Conservation (phyloP, 2,888 invertebrate species). For the Synanthedon formicaeformis region DNA sequence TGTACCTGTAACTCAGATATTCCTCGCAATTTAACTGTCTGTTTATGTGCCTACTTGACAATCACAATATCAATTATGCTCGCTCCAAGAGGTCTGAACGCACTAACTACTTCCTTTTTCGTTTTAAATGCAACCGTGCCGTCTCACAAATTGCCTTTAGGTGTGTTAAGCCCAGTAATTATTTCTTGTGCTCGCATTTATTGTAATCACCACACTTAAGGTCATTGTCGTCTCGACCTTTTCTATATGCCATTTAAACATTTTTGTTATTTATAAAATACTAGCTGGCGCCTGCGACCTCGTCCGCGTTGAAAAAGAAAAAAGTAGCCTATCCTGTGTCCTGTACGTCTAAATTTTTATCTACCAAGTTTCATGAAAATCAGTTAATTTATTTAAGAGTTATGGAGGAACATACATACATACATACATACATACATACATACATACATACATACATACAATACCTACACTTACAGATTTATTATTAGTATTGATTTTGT, state of each 20-base stretch:
- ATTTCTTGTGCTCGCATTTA: conserved; percentile 14
- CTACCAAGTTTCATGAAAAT: no score
- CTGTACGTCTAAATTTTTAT: no score
- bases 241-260: conserved; percentile 20
- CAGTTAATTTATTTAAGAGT: no score
- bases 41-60: conserved; percentile 5
- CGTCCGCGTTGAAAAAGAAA: no score
- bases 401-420: no score
- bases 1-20: no score
- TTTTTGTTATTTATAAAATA: conserved; percentile 20
- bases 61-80: conserved; percentile 13
- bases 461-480: no score
- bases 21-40: conserved; percentile 12
- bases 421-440: no score
- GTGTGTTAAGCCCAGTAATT: conserved; percentile 5
- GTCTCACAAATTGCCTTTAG: not conserved
- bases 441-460: no score
- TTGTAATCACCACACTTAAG: conserved; percentile 11
- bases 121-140: not conserved
- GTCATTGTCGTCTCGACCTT: conserved; percentile 6
- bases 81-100: conserved; percentile 12
- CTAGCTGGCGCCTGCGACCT: no score
- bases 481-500: no score
- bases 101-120: conserved; percentile 10
- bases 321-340: no score